Base-by-base conservation (phyloP, 1,140 invertebrate species). In the Chelonus insularis region DNA sequence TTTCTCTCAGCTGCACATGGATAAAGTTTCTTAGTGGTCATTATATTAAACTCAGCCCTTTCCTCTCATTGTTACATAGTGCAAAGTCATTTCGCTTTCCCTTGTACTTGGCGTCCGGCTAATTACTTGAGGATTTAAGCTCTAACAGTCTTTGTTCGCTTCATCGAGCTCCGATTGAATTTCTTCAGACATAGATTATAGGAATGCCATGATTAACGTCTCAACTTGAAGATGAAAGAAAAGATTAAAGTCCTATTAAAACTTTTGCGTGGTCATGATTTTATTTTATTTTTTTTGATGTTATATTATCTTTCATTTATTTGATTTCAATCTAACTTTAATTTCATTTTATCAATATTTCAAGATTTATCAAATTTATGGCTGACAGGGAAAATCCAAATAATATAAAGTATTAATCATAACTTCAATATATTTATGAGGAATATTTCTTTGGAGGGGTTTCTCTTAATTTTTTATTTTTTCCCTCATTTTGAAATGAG, bases 81-180 rank as follows among this genome's bases (percentile, higher is more conserved):
- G 25, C 25, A 29, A 29, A 29, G 25, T 29, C 25, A 29, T 29
- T 29, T 29, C 7, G 25, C 25, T 43, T 43, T 8, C 8, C 14
- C 8, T 43, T 4, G 9, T 16, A 8, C 14, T 18, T 43, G 41
- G 16, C 41, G 20, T 14, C 12, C 21, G 21, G 41, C 39, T 57
- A 57, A 57, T 57, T 57, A 57, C 39, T 23, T 32, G 39, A 41
- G 55, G 29, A 57, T 57, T 43, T 43, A 43, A 18, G 16, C 14
- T 43, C 14, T 5, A 18, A 43, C 41, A 18, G 14, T 18, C 18
- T 41, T 57, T 6, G 1, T n/a, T 16, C 12, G 55, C 37, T 57
- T 57, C 55, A 57, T 57, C 23, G 41, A 57, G 20, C 55, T 32
- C 23, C 55, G 23, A 57, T 57, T 57, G 55, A 41, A 57, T 57